These are phyloP conservation scores for Nettapus auritus DNA, from an alignment of 2,113 vertebrate species.

Conservation along the genomic window DNA sequence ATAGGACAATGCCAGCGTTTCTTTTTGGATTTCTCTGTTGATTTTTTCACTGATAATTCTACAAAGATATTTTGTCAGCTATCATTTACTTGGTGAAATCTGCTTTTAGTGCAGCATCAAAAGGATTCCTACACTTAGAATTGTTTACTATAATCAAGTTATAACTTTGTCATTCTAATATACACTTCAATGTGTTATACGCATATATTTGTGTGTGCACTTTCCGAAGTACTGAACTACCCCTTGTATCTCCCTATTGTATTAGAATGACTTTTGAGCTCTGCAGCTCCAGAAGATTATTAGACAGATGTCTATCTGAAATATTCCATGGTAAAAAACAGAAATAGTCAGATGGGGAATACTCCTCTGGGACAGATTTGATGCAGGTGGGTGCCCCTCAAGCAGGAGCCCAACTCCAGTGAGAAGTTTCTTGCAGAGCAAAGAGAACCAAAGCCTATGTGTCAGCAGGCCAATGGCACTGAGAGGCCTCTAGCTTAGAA, in stretches of 20 bases:
- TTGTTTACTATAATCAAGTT: neutral
- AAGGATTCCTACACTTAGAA: neutral
- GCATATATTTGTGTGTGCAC: neutral
- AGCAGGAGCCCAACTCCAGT: neutral
- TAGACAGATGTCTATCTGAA: neutral
- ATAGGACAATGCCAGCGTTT: rapidly evolving
- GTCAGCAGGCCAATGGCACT: neutral
- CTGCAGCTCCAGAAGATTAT: neutral
- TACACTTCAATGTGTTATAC: neutral
- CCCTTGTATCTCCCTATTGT: neutral
- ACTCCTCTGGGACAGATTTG: neutral
- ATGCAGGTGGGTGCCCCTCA: neutral
- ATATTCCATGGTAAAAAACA: neutral
- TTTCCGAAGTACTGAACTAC: neutral
- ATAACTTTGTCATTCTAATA: neutral
- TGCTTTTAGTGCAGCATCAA: neutral
- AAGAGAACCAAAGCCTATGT: neutral
- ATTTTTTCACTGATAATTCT: neutral
- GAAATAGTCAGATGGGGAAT: neutral
- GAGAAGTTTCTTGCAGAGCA: neutral
- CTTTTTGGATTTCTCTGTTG: neutral
- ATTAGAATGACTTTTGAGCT: neutral
- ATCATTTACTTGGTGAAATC: neutral
- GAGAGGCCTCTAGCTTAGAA: neutral
- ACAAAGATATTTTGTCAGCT: neutral